These are phyloP conservation scores for Luperina testacea DNA, from an alignment of 2,888 invertebrate genomes.

Conservation along the genomic window DNA sequence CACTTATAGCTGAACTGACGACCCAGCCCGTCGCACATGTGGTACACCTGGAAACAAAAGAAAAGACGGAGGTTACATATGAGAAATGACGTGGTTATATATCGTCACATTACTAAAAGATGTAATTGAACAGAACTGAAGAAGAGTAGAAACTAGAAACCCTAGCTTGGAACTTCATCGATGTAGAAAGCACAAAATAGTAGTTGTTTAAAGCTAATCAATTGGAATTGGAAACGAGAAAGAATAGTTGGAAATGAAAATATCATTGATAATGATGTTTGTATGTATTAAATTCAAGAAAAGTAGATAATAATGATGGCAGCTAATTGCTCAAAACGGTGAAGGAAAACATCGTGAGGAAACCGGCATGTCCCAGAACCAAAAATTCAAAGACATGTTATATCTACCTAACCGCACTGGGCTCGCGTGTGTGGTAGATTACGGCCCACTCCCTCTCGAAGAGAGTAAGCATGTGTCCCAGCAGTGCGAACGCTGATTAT, in stretches of 20 bases:
- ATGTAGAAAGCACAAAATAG: not conserved
- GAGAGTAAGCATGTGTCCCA: too few species aligned
- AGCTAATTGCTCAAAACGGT: not conserved
- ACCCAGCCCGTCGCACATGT: slow-evolving; percentile 95
- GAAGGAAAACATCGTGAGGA: too few species aligned
- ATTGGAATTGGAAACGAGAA: too few species aligned
- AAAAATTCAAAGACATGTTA: too few species aligned
- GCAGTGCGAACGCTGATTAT: too few species aligned
- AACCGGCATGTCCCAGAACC: too few species aligned
- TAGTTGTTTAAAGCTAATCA: not conserved
- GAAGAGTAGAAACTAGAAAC: not conserved
- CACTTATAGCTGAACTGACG: slow-evolving; percentile 94
- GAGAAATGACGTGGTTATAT: not conserved
- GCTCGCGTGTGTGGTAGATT: too few species aligned
- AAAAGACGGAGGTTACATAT: not conserved
- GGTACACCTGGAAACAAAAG: slow-evolving; percentile 91
- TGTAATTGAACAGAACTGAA: not conserved
- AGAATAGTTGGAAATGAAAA: not conserved
- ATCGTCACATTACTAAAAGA: not conserved
- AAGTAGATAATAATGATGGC: not conserved
- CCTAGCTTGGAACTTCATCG: not conserved
- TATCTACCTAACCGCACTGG: too few species aligned
- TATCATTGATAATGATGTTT: not conserved
- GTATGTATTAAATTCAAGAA: not conserved
- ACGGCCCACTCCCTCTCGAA: too few species aligned